A percentile compares a stretch with the other conserved stretches of the same genome.
Conservation (phyloP, 2,113 vertebrate species). For the Marmota monax region DNA sequence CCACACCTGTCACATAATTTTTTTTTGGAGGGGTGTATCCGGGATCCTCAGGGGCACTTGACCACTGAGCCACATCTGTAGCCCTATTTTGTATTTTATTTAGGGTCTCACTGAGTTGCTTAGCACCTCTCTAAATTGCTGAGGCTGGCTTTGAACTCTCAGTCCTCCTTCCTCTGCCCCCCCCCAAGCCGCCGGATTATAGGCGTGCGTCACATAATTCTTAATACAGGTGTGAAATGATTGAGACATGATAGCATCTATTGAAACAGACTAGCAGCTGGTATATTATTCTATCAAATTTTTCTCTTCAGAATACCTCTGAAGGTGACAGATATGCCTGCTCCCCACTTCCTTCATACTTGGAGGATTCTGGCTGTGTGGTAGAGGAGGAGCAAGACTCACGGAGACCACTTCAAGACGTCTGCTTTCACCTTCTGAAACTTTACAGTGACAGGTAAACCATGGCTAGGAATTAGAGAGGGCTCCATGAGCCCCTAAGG, state of each 20-base stretch:
- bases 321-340: conserved; percentile 92
- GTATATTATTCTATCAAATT: conserved; percentile 48
- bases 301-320: conserved; percentile 86
- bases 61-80: no score
- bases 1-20: no score
- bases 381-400: conserved; percentile 83
- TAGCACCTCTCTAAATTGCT: no score
- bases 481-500: neutral
- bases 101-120: no score
- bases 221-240: neutral
- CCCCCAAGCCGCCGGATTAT: no score
- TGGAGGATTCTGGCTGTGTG: conserved; percentile 86
- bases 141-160: no score
- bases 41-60: no score
- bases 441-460: conserved; percentile 97
- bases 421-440: conserved; percentile 97
- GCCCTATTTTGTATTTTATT: neutral
- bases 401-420: conserved; percentile 89
- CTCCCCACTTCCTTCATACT: conserved; percentile 93
- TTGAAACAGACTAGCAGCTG: neutral
- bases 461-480: neutral
- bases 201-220: neutral
- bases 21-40: no score
- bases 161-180: no score
- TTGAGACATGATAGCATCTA: neutral